Evolutionary conservation across 2,113 vertebrate genomes (phyloP), one percentile per base, ranked within the genome.

Genomic region (Semnornis frantzii): DNA sequence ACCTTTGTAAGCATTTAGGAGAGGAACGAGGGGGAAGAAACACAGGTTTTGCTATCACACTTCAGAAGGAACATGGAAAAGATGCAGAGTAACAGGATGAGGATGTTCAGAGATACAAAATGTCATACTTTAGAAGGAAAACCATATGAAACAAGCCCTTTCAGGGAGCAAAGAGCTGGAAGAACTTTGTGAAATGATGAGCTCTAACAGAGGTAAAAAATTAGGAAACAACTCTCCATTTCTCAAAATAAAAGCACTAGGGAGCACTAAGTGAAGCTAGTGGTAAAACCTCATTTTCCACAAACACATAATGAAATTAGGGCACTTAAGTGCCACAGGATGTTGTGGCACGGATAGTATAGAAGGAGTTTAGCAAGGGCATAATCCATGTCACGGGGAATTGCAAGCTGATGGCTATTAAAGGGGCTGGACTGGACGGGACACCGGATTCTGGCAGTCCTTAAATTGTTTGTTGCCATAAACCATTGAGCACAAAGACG

Each of bases 301-400:
- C 37, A 60, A 82, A 82, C 30, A 44, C 27, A 4, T 81, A 85
- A 89, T 63, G 63, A 92, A 87, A 89, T 95, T 62, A 89, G 0
- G 55, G 74, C 78, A 87, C 82, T 91, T 87, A 85, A 85, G 62
- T 24, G 63, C 15, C 74, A 50, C 50, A 82, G 71, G 50, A 87
- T 65, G 5, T 24, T 85, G 84, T 62, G 58, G 62, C 59, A 68
- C 2, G 5, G 50, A 39, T 37, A 62, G 58, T 27, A 34, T n/a
- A 84, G 89, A 90, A 85, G 71, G 12, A 27, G 31, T 81, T 90
- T n/a, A 4, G 54, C 74, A 84, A 50, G 34, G 15, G 21, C 30
- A 34, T 62, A 50, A 92, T 28, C 0, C 0, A 82, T 65, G 39
- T 15, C 37, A 85, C 21, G 63, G 70, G 69, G 33, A 82, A 30